Conservation (phyloP, 2,888 invertebrate genomes). For the Lasioglossum oenotherae region DNA sequence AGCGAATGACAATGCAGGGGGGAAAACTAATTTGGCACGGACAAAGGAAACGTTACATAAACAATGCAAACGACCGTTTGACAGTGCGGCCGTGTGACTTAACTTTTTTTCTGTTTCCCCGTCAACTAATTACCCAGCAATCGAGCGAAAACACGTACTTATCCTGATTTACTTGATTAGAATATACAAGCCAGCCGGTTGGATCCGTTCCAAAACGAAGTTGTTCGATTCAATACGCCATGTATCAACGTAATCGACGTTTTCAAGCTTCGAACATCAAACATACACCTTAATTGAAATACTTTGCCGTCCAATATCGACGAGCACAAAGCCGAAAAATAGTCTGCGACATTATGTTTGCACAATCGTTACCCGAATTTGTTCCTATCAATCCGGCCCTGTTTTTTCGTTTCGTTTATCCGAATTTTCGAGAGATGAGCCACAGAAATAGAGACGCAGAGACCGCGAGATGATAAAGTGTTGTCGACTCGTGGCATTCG, state of each 20-base stretch:
- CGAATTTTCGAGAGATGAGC: slow-evolving; percentile 33
- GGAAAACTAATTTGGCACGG: slow-evolving; percentile 42
- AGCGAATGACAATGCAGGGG: slow-evolving; percentile 33
- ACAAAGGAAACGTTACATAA: slow-evolving; percentile 51
- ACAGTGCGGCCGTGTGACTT: slow-evolving; percentile 28
- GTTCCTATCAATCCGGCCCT: background rate
- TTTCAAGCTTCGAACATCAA: slow-evolving; percentile 37
- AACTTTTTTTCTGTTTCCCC: slow-evolving; percentile 28
- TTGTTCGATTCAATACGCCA: slow-evolving; percentile 66
- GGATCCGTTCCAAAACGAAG: slow-evolving; percentile 67
- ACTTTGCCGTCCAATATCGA: background rate
- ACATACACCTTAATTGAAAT: slow-evolving; percentile 22
- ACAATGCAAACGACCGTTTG: slow-evolving; percentile 35
- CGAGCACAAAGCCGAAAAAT: background rate
- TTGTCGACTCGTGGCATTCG: slow-evolving; percentile 36
- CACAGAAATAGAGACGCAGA: slow-evolving; percentile 14
- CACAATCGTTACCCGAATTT: slow-evolving; percentile 13
- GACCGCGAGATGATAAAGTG: slow-evolving; percentile 38
- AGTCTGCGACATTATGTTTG: slow-evolving; percentile 2
- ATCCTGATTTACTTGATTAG: slow-evolving; percentile 68
- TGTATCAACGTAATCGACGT: slow-evolving; percentile 57
- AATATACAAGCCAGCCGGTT: slow-evolving; percentile 66
- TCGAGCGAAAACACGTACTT: slow-evolving; percentile 62
- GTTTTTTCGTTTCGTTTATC: slow-evolving; percentile 8
- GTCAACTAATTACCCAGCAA: slow-evolving; percentile 43